These are phyloP conservation scores for Stenurella melanura DNA, from an alignment of 2,888 invertebrate genomes.

Conservation along the genomic window DNA sequence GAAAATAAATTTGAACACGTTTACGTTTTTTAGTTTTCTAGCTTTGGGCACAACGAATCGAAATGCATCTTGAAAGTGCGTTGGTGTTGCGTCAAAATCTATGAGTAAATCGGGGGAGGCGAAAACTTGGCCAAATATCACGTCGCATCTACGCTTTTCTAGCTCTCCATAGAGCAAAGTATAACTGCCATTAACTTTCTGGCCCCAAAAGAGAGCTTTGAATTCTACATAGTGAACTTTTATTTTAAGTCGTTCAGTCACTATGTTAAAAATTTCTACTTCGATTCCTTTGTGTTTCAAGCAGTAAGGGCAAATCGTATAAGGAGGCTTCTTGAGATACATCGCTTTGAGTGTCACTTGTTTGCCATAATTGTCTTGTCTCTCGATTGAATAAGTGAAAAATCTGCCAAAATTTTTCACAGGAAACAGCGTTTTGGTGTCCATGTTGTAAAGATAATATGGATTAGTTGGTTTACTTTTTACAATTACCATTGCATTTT, in stretches of 20 bases:
- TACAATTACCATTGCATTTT: neutral
- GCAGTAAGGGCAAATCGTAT: neutral
- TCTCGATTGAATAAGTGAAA: neutral
- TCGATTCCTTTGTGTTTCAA: neutral
- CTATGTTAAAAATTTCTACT: neutral
- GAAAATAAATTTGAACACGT: neutral
- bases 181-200: neutral
- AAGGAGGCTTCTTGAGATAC: constrained; percentile 1
- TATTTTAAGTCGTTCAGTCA: neutral
- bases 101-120: neutral
- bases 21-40: neutral
- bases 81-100: constrained; percentile 2
- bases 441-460: neutral
- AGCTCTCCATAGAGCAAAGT: neutral
- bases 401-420: neutral
- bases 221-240: neutral
- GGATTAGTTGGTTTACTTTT: neutral
- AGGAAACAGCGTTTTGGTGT: neutral
- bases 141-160: neutral
- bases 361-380: neutral
- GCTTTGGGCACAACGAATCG: constrained; percentile 14
- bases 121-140: neutral
- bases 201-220: neutral
- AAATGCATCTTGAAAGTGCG: neutral
- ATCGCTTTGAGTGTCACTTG: neutral